phyloP scores from a whole-genome alignment of 2,888 invertebrate genomes.

The Tubulanus polymorphus region DNA sequence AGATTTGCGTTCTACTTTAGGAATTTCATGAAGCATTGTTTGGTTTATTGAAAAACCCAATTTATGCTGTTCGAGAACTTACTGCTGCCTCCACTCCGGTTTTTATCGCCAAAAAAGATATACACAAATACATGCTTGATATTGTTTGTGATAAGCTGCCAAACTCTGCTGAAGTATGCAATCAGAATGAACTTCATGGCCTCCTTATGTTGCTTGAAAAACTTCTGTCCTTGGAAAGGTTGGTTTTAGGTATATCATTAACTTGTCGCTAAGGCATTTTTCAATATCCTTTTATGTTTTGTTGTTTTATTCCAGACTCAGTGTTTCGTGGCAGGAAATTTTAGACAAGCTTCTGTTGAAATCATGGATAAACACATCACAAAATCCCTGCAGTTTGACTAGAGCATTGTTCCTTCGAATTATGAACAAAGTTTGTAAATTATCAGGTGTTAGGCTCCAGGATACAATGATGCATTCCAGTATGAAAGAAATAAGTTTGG shows the following conservation, averaged over 20 bases:
- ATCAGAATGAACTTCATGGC: conserved; percentile 16
- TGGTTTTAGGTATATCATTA: not conserved
- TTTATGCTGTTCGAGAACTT: conserved; percentile 37
- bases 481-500: too few species aligned
- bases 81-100: conserved; percentile 34
- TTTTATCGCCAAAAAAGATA: conserved; percentile 22
- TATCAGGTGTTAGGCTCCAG: too few species aligned
- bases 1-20: not conserved
- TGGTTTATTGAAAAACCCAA: conserved; percentile 24
- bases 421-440: too few species aligned
- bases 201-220: conserved; percentile 18
- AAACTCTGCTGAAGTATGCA: conserved; percentile 7
- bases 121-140: not conserved
- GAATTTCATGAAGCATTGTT: not conserved
- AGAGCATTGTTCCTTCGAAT: too few species aligned
- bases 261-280: not conserved
- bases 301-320: too few species aligned
- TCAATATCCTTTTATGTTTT: too few species aligned
- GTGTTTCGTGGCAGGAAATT: too few species aligned
- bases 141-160: not conserved
- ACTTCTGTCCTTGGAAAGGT: not conserved
- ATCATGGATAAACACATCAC: too few species aligned
- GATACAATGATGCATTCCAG: too few species aligned
- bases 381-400: too few species aligned
- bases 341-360: too few species aligned